Evolutionary conservation across 2,797 vertebrate species (phyloP).

Genomic region (Fistularia tabacaria): DNA sequence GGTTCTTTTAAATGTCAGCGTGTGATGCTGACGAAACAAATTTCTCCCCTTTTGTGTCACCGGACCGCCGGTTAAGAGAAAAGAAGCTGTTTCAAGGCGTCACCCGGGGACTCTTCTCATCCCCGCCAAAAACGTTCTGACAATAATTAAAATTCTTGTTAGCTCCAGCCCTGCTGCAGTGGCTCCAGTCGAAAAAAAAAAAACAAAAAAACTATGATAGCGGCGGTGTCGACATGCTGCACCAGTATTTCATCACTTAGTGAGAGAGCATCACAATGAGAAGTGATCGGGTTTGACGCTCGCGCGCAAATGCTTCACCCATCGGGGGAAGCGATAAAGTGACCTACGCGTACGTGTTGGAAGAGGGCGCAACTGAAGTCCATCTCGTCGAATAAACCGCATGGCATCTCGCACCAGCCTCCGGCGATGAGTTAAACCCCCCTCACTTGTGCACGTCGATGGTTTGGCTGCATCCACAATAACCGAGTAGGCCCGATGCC

Average conservation of each 20-base stretch:
- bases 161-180: neutral
- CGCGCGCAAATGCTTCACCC: no score
- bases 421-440: conserved; percentile 43
- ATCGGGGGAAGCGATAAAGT: no score
- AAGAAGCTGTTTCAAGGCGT: no score
- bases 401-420: conserved; percentile 37
- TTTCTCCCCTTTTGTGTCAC: no score
- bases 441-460: conserved; percentile 55
- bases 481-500: conserved; percentile 61
- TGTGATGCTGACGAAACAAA: no score
- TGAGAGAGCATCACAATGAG: neutral
- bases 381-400: conserved; percentile 43
- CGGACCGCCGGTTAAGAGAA: no score
- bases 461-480: conserved; percentile 59
- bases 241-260: neutral
- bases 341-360: neutral
- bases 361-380: neutral
- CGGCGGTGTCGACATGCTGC: neutral
- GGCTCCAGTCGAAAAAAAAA: neutral
- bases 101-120: no score
- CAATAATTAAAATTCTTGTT: neutral
- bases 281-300: neutral
- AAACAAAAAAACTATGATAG: neutral
- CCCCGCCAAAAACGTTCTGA: no score
- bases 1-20: no score